Evolutionary conservation across 2,888 invertebrate species (phyloP), one percentile per base, ranked within the genome.

Genomic region (Netelia inedita): DNA sequence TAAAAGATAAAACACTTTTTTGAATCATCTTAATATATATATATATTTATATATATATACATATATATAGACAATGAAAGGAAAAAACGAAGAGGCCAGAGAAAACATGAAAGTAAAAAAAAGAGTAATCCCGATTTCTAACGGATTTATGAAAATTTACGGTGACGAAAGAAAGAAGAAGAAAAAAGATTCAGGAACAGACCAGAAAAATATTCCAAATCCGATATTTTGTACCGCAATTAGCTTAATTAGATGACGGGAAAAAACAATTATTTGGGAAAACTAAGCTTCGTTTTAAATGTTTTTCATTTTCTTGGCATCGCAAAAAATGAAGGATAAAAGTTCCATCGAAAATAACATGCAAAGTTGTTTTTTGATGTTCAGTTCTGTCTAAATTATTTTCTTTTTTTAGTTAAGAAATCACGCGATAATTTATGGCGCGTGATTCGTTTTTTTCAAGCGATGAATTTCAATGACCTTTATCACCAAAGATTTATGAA

Each of bases 201-300:
- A 46, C 14, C 11, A 46, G 11, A 14, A 14, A 46, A 46, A 46
- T 61, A 50, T 84, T 89, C 88, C 89, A 88, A 91, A 92, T 92
- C 90, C 89, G 89, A 91, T 92, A 92, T 92, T 92, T 92, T 92
- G 87, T 92, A 91, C 88, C 71, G 88, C 88, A 87, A 87, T 86
- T 89, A 89, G 87, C 85, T 65, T 83, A 88, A 85, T 80, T 63
- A 86, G 86, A 86, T 23, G 23, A 68, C 50, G 78, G 50, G 11
- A 78, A 61, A 74, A 78, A 75, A 68, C 28, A 74, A 50, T 21
- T 21, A 50, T 41, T 28, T 35, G 1, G 11, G 59, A 59, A 28
- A 23, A 41, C 21, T 66, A 59, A 41, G 43, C 46, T 35, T 61
- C 61, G 21, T 14, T 57, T 76, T 23, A 61, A 57, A 35, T 14